phyloP scores from a whole-genome alignment of 2,888 invertebrate genomes.

The Frankliniella fusca region DNA sequence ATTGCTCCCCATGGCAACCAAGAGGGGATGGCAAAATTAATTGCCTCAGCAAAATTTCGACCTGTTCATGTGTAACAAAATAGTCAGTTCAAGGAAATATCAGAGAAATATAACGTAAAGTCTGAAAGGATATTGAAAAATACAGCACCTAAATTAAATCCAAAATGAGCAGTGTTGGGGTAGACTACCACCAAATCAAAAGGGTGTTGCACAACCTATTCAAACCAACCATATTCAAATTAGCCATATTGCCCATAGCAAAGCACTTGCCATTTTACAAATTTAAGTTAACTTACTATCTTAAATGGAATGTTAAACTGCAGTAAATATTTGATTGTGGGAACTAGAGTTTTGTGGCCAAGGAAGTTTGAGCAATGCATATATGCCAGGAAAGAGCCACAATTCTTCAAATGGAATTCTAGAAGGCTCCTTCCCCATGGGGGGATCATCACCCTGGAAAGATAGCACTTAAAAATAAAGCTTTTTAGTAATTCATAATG shows the following conservation, averaged over 20 bases:
- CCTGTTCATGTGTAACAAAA: neutral
- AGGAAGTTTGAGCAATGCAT: constrained; percentile 1
- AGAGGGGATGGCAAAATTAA: neutral
- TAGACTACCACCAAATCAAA: neutral
- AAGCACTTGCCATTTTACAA: neutral
- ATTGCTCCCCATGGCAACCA: neutral
- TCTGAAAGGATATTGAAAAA: neutral
- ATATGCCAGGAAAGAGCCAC: neutral
- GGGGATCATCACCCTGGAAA: constrained; percentile 3
- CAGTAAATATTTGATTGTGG: neutral
- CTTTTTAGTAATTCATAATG: neutral
- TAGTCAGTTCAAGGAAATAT: neutral
- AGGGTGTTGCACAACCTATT: constrained; percentile 18
- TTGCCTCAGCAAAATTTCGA: neutral
- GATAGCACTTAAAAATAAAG: neutral
- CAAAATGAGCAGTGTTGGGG: neutral
- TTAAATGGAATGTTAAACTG: constrained; percentile 1
- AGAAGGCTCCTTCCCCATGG: neutral
- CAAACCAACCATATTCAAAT: neutral
- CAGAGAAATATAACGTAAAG: neutral
- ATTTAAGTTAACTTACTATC: neutral
- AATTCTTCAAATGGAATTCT: neutral
- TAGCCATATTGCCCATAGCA: neutral
- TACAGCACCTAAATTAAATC: constrained; percentile 8
- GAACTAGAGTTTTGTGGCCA: neutral